Evolutionary conservation across 2,797 vertebrate genomes (phyloP).

Genomic region (Galaxias olidus): DNA sequence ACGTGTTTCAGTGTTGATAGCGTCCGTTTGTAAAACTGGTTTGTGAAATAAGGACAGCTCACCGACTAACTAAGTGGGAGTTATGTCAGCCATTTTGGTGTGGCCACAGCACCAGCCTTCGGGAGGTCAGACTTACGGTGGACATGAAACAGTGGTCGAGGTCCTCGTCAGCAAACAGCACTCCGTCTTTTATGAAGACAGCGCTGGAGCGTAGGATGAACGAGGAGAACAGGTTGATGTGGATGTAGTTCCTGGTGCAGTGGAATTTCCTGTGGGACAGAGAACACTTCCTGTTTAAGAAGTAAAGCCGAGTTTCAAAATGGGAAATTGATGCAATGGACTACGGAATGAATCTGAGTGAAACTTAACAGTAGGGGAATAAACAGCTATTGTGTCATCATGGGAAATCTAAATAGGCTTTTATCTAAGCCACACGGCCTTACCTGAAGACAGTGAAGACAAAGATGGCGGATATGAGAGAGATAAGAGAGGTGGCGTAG

Average conservation of each 20-base stretch:
- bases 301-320: too few relatives aligned
- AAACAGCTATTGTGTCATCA: too few relatives aligned
- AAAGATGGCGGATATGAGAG: conserved; percentile 73
- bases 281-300: conserved; percentile 74
- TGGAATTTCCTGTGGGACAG: conserved; percentile 81
- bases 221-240: conserved; percentile 89
- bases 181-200: conserved; percentile 86
- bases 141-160: conserved; percentile 88
- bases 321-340: too few relatives aligned
- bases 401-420: neutral
- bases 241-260: conserved; percentile 90
- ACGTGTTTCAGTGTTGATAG: too few relatives aligned
- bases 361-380: too few relatives aligned
- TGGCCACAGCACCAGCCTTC: neutral
- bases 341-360: too few relatives aligned
- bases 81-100: neutral
- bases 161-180: conserved; percentile 83
- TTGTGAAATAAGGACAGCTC: too few relatives aligned
- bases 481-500: conserved; percentile 77
- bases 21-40: too few relatives aligned
- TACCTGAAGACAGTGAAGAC: conserved; percentile 79
- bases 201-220: conserved; percentile 86
- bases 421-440: neutral
- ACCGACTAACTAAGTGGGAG: neutral
- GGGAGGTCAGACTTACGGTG: conserved; percentile 68